Evolutionary conservation across 2,797 vertebrate genomes (phyloP), one percentile per base, ranked within the genome.

Genomic region (Vireo griseus): DNA sequence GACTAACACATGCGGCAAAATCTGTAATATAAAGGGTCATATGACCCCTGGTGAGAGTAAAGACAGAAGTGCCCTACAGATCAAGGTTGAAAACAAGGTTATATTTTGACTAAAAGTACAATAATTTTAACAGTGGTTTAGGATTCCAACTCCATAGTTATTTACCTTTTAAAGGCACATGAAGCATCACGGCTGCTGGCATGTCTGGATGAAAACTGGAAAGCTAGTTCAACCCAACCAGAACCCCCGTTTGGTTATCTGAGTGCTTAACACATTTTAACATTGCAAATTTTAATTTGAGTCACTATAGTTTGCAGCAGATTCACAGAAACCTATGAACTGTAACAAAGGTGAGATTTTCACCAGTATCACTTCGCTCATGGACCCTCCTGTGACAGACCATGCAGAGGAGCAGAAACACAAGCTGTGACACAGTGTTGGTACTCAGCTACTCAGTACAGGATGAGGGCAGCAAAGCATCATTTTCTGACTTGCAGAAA

Each of bases 401-500:
- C 29, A 33, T 0, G 25, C 0, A 52, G 57, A 40, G 39, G 13
- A 90, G 13, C 37, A 45, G 35, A 82, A 83, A 44, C 13, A 40
- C n/a, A 44, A 72, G n/a, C 31, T 51, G n/a, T n/a, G 52, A 47
- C 12, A 39, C 11, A 47, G 4, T 33, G 52, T 0, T 44, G 58
- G 51, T 44, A 80, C 39, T 39, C 59, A 25, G 47, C 58, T 51
- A 31, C 33, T 69, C 5, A 1, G 39, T 25, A 72, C 68, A 94
- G 72, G 42, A 50, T 7, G 90, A 94, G 90, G 85, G 91, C 85
- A 90, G 91, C 69, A 94, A 77, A 95, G 50, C 35, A 58, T 10
- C 37, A 16, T 31, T 44, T 80, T 84, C 54, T 52, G 54, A 65
- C n/a, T 84, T 5, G 1, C 29, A 40, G 59, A 44, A 31, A 71